Conservation (phyloP, 2,888 invertebrate species). For the Euzetes globulus region DNA sequence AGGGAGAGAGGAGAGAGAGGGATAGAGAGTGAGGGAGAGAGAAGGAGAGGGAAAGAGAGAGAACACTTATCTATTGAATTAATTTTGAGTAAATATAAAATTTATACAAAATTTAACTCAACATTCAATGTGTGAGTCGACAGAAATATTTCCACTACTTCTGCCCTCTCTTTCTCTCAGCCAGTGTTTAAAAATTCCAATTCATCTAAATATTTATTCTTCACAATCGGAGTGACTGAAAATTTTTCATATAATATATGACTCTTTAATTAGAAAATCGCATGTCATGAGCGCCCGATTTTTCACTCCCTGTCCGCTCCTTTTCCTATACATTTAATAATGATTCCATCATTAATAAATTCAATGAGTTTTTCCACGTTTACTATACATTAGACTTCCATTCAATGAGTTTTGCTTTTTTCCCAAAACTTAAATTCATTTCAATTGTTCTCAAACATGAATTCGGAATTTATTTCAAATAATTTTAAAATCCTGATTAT, state of each 20-base stretch:
- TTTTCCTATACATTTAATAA: not conserved
- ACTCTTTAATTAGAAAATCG: conserved; percentile 13
- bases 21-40: too few species aligned
- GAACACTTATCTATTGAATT: too few species aligned
- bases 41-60: too few species aligned
- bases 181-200: not conserved
- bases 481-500: too few species aligned
- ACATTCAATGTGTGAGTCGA: not conserved
- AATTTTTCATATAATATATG: conserved; percentile 1
- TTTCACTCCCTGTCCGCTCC: not conserved
- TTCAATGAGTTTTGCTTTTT: not conserved
- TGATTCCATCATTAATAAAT: not conserved
- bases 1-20: too few species aligned
- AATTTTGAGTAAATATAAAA: too few species aligned
- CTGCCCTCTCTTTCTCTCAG: not conserved
- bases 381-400: not conserved
- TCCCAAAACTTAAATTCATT: not conserved
- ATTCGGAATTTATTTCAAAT: too few species aligned
- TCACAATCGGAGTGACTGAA: not conserved
- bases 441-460: too few species aligned
- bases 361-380: not conserved
- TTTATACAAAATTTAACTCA: too few species aligned
- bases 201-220: conserved; percentile 9
- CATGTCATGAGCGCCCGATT: not conserved
- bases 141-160: not conserved